Base-by-base conservation (phyloP, 1,140 invertebrate species). In the Cydia pomonella region DNA sequence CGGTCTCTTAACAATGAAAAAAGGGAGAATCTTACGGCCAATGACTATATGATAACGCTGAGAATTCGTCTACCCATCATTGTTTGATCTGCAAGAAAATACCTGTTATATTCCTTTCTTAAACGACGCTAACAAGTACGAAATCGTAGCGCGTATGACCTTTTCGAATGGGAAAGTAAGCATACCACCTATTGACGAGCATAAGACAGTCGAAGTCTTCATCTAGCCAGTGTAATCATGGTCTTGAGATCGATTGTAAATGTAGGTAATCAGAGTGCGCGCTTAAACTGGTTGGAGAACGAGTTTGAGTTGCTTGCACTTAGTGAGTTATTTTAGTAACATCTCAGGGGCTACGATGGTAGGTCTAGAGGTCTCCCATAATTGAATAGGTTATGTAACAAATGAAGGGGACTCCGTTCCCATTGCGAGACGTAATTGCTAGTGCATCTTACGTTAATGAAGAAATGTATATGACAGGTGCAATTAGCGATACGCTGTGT, bases 1-100 rank as follows among this genome's bases (percentile, higher is more conserved):
- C 87, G 89, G 84, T 86, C 75, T 80, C 78, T 86, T 86, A 87
- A 86, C 89, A 91, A 87, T 86, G 85, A 86, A 87, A 88, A 72
- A 84, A 90, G 80, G 83, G 86, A 83, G 80, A 59, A 80, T 77
- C 78, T 79, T 78, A 82, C 81, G 83, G 77, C 80, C 76, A 82
- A 82, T 87, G 79, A 86, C 79, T 83, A 83, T 84, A 82, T 80
- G 80, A 80, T 76, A 77, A 79, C 79, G 75, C 78, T 83, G 80
- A 83, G 84, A 88, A 88, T 82, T 81, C 69, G 69, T 79, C 75
- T 82, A 72, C 12, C 85, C 84, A 82, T 41, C 73, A 72, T 84
- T 81, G 78, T 63, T 72, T 77, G 85, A 80, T 59, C 53, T 59
- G 16, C 53, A 59, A 23, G 18, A 59, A 23, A 59, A 59, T 78